Base-by-base conservation (phyloP, 2,797 vertebrate genomes). In the Sebastes hubbsi region DNA sequence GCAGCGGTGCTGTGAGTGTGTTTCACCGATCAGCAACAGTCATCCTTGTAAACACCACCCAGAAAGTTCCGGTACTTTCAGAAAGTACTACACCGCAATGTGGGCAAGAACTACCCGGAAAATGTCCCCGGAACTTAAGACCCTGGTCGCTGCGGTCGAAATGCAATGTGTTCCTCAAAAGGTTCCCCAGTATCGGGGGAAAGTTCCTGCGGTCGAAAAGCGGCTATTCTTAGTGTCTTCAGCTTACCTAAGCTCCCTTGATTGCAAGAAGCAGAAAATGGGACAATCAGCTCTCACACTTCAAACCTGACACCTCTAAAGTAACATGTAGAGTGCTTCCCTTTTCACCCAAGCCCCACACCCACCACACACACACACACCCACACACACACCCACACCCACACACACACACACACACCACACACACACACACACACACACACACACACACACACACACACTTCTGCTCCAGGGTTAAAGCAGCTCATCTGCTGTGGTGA, bases 301-400 rank as follows among this genome's bases (percentile, higher is more conserved):
- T 86, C 72, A 81, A 82, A 78, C 56, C 58, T 78, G 36, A 73
- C 74, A 87, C 8, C 55, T 86, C 60, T 75, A 81, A 87, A 73
- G 79, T 24, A 78, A 55, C 74, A 78, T 52, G 32, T 70, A 32
- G 46, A 86, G 60, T 29, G 78, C 42, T 73, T 76, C 62, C 27
- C n/a, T 61, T 86, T 86, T 65, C 54, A 78, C 62, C 24, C 30
- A 42, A 30, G 63, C 49, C 29, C n/a, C 38, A 65, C 68, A 74
- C 61, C 73, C 42, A 49, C 64, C 68, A 74, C 61, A 75, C 42
- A 49, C 64, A 74, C 32, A 65, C 64, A 71, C 38, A 65, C 64
- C 68, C 38, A 65, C 68, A 71, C 38, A 62, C 68, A 71, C 38
- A 65, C 68, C 68, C 38, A 24, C 24, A 24, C 38, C 62, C 68